Evolutionary conservation across 2,888 invertebrate species (phyloP), one percentile per base, ranked within the genome.

Genomic region (Achlya flavicornis): DNA sequence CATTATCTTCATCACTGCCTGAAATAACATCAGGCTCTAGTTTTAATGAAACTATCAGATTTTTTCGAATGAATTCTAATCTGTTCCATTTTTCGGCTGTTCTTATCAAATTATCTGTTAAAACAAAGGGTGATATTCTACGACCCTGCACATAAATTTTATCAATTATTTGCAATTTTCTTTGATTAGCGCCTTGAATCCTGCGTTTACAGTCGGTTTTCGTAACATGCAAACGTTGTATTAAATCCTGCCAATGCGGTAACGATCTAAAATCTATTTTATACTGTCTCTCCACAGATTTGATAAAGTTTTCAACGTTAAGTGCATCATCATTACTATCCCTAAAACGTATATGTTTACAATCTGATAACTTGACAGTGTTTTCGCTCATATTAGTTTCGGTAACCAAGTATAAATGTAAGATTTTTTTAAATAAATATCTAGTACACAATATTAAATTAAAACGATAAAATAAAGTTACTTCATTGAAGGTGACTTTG

Each of bases 51-150:
- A 14, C 57, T 63, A 72, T 69, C 10, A 41, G 62, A 70, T 72
- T 72, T 57, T 74, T 74, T 7, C 38, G 8, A 14, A 68, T 64
- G 2, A 61, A 58, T 74, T 80, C 67, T 32, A 84, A 67, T 61
- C 69, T 63, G 66, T 77, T 61, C 91, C 91, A 91, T 69, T 76
- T 78, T n/a, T 73, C 74, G 46, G 81, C 74, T 58, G 91, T 92
- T 72, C 91, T 86, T 61, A 77, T 78, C 48, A 90, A 73, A 58
- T 78, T 75, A 10, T 84, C 78, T 4, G 86, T 88, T 64, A 91
- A 73, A 63, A 85, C 80, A 75, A 92, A 92, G 0, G 93, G 92
- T 1, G 91, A 86, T 48, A 70, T 73, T 72, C 88, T 86, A 12
- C 74, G 81, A 16, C 71, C 75, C 71, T 93, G 78, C 58, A 71